phyloP scores from a whole-genome alignment of 2,113 vertebrate species.

The Columba livia region DNA sequence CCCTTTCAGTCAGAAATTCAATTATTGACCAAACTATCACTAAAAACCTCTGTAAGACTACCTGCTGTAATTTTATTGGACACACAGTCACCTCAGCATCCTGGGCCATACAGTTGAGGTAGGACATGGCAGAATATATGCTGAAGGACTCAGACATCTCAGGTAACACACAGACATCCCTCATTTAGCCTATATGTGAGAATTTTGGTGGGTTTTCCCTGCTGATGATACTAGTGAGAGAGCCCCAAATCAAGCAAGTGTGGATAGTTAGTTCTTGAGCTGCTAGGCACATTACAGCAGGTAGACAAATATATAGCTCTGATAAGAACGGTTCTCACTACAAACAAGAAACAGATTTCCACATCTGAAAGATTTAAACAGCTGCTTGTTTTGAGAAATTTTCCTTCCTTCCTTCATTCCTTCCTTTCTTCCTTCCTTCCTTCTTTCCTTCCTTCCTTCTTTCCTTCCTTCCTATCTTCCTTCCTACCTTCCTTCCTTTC shows the following conservation, averaged over 20 bases:
- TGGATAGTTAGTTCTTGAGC: neutral
- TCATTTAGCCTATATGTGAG: neutral
- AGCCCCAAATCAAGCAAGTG: neutral
- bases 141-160: neutral
- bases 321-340: neutral
- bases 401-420: no score
- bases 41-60: neutral
- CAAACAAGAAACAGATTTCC: neutral
- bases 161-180: neutral
- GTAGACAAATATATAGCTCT: neutral
- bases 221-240: neutral
- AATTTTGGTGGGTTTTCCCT: neutral
- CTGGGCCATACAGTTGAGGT: accelerated
- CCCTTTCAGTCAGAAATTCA: neutral
- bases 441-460: no score
- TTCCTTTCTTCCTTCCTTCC: no score
- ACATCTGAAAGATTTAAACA: neutral
- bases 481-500: no score
- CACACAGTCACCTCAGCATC: neutral
- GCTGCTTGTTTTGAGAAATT: neutral
- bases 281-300: accelerated
- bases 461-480: no score
- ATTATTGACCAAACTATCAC: neutral
- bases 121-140: neutral
- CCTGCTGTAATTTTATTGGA: neutral